A percentile compares a stretch with the other conserved stretches of the same genome.
These are phyloP conservation scores for Epinephelus moara DNA, from an alignment of 2,113 vertebrate genomes.

Conservation along the genomic window DNA sequence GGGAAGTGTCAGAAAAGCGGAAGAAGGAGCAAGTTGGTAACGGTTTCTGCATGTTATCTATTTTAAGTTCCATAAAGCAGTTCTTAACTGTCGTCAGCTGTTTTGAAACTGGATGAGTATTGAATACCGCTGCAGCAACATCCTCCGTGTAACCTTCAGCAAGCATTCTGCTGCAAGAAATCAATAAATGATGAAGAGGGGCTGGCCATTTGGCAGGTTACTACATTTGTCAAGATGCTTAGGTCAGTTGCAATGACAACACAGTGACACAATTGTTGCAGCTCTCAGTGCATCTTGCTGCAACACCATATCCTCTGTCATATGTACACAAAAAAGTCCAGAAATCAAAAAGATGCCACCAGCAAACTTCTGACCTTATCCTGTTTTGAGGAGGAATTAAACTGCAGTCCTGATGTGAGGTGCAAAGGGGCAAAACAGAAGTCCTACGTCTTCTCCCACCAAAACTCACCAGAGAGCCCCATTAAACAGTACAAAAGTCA, in stretches of 20 bases:
- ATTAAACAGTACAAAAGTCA: conserved; percentile 81
- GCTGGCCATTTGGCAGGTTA: conserved; percentile 26
- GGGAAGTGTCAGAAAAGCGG: conserved; percentile 17
- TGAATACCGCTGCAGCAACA: conserved; percentile 51
- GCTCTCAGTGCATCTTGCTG: background rate
- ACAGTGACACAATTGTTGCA: conserved; percentile 13
- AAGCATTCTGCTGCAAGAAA: conserved; percentile 33
- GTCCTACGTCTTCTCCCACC: conserved; percentile 64
- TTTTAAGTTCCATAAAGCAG: conserved; percentile 24
- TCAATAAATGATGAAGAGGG: conserved; percentile 55
- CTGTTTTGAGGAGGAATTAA: conserved; percentile 69
- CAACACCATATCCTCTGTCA: background rate
- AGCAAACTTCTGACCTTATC: conserved; percentile 86
- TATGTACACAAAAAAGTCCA: background rate
- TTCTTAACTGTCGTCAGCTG: conserved; percentile 22
- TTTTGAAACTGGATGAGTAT: conserved; percentile 38
- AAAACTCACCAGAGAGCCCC: conserved; percentile 63
- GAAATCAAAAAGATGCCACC: conserved; percentile 9
- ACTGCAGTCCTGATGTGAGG: conserved; percentile 73
- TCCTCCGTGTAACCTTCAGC: conserved; percentile 47
- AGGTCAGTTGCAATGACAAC: conserved; percentile 27
- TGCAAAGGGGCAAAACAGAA: conserved; percentile 63
- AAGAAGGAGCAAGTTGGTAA: conserved; percentile 6
- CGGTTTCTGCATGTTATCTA: conserved; percentile 42
- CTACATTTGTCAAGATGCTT: conserved; percentile 26